phyloP scores from a whole-genome alignment of 2,888 invertebrate species.

The Antheraea yamamai region DNA sequence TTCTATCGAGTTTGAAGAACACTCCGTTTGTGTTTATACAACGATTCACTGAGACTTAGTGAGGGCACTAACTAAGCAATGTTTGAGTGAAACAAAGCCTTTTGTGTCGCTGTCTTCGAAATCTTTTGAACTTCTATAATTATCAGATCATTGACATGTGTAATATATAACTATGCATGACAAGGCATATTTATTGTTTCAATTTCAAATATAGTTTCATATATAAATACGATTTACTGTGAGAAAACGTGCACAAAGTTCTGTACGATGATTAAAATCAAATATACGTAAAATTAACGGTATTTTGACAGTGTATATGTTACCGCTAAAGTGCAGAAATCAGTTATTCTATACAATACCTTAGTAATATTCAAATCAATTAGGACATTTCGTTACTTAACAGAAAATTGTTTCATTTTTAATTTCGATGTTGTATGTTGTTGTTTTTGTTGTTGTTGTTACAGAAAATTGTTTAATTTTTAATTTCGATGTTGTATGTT shows the following conservation, averaged over 20 bases:
- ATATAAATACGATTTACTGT: background rate
- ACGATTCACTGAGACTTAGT: constrained; percentile 45
- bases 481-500: no score
- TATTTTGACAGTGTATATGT: background rate
- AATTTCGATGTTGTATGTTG: no score
- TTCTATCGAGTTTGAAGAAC: constrained; percentile 47
- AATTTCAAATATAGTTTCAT: background rate
- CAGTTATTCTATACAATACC: no score
- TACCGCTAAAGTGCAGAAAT: background rate
- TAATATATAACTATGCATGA: background rate
- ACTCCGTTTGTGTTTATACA: constrained; percentile 48
- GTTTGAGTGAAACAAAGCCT: constrained; percentile 43
- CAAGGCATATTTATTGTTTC: background rate
- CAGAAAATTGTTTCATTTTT: no score
- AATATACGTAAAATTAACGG: background rate
- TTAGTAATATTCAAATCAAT: no score
- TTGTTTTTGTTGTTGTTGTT: no score
- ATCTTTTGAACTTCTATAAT: constrained; percentile 37
- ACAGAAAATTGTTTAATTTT: no score
- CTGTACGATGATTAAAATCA: background rate
- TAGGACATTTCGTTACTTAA: no score
- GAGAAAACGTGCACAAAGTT: background rate
- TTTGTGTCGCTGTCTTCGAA: constrained; percentile 41
- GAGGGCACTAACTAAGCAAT: constrained; percentile 41
- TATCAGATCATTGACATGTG: constrained; percentile 28